Conservation (phyloP, 2,888 invertebrate species). For the Cephus nigrinus region DNA sequence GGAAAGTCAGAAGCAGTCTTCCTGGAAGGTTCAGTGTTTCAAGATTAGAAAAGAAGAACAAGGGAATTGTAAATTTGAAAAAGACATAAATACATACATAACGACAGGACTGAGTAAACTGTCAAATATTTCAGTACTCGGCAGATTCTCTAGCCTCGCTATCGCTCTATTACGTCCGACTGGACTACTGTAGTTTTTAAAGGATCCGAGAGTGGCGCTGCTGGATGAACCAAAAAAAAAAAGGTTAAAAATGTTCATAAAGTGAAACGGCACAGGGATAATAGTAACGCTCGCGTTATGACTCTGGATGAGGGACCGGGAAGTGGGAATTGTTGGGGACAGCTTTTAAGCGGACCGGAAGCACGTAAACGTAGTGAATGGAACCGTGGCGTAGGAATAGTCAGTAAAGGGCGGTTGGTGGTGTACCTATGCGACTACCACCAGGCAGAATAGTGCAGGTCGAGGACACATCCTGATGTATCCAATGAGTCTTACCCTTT, state of each 20-base stretch:
- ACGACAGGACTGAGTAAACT: not conserved
- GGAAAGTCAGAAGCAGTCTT: not conserved
- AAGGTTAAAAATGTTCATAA: not conserved
- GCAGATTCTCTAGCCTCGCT: not conserved
- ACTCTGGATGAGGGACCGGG: not conserved
- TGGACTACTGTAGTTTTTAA: not conserved
- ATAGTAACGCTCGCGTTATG: not conserved
- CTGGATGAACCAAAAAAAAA: not conserved
- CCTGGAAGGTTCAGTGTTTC: not conserved
- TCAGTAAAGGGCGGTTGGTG: not conserved
- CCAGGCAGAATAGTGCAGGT: constrained; percentile 27
- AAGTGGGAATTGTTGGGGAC: not conserved
- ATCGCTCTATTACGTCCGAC: not conserved
- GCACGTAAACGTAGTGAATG: not conserved
- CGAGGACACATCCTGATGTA: constrained; percentile 67
- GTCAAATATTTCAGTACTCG: not conserved
- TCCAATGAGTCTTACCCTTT: constrained; percentile 71
- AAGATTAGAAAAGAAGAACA: not conserved
- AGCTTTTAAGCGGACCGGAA: not conserved
- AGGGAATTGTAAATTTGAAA: not conserved
- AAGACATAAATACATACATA: not conserved
- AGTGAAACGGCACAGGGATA: not conserved
- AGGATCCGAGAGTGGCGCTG: not conserved
- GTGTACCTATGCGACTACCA: not conserved
- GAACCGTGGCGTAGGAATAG: not conserved